Percentiles rank a stretch among this genome's conserved stretches.
These are phyloP conservation scores for Trematocara macrostoma DNA, from an alignment of 2,113 vertebrate species.

Conservation along the genomic window DNA sequence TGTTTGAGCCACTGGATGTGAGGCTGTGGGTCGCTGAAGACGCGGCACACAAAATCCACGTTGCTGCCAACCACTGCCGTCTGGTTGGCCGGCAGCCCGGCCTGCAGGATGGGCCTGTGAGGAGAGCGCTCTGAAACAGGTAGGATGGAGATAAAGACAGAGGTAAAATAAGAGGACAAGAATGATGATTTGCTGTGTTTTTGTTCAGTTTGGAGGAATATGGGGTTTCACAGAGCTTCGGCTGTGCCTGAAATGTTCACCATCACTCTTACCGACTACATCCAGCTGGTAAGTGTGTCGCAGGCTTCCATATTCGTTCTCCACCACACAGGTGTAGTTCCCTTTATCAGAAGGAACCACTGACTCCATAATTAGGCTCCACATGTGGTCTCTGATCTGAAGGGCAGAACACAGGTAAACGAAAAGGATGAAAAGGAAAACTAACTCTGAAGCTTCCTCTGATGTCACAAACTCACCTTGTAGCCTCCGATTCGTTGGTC, in stretches of 20 bases:
- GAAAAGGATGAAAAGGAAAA: neutral
- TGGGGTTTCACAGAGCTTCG: neutral
- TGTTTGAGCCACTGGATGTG: slow-evolving; percentile 94
- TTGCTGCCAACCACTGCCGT: slow-evolving; percentile 82
- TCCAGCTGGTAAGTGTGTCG: slow-evolving; percentile 90
- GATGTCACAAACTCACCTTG: slow-evolving; percentile 70
- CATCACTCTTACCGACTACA: slow-evolving; percentile 80
- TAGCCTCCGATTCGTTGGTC: slow-evolving; percentile 90
- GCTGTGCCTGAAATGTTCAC: neutral
- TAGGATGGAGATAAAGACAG: neutral
- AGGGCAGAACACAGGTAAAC: neutral
- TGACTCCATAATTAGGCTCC: slow-evolving; percentile 92
- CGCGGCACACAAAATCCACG: slow-evolving; percentile 87
- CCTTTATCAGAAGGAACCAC: slow-evolving; percentile 88
- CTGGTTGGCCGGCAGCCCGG: slow-evolving; percentile 87
- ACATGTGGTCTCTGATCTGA: slow-evolving; percentile 84
- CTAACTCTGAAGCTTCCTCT: neutral
- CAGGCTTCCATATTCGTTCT: slow-evolving; percentile 85
- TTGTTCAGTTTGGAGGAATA: neutral
- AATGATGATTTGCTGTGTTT: neutral
- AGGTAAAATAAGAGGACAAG: neutral
- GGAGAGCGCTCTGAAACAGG: slow-evolving; percentile 76
- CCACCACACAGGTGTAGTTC: slow-evolving; percentile 93
- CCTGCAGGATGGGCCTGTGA: slow-evolving; percentile 87
- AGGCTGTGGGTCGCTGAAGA: slow-evolving; percentile 89